These are phyloP conservation scores for Leuciscus waleckii DNA, from an alignment of 2,797 vertebrate species.

Conservation along the genomic window DNA sequence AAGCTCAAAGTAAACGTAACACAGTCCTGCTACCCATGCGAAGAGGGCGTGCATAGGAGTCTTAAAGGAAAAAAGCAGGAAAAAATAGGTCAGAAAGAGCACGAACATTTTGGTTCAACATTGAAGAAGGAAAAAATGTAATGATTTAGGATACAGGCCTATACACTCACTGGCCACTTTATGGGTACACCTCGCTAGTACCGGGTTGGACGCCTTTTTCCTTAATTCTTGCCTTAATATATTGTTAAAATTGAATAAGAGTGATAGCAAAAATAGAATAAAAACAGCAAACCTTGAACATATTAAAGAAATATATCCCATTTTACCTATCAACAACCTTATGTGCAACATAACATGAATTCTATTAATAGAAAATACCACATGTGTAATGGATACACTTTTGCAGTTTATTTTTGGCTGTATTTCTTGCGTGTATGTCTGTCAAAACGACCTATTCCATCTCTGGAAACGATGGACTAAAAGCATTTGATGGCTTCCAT, in stretches of 20 bases:
- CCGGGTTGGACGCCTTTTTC: background rate
- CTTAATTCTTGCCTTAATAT: background rate
- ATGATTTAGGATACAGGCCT: background rate
- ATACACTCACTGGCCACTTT: background rate
- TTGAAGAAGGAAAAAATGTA: background rate
- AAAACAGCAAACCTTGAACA: too few relatives aligned
- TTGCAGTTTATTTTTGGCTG: background rate
- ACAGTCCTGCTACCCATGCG: background rate
- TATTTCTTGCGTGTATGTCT: slow-evolving; percentile 2
- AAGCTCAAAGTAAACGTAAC: background rate
- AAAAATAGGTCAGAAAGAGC: background rate
- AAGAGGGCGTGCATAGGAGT: background rate
- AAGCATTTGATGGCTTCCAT: background rate
- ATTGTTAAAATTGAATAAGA: too few relatives aligned
- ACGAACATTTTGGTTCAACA: background rate
- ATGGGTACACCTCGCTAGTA: background rate
- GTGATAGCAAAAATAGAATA: too few relatives aligned
- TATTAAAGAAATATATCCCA: too few relatives aligned
- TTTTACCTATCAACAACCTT: background rate
- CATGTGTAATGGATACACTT: slow-evolving; percentile 5
- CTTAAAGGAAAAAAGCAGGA: background rate
- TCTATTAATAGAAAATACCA: slow-evolving; percentile 13
- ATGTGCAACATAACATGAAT: background rate
- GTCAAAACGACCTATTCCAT: background rate
- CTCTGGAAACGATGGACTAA: background rate